Evolutionary conservation across 2,888 invertebrate species (phyloP).

Genomic region (Volucella bombylans): DNA sequence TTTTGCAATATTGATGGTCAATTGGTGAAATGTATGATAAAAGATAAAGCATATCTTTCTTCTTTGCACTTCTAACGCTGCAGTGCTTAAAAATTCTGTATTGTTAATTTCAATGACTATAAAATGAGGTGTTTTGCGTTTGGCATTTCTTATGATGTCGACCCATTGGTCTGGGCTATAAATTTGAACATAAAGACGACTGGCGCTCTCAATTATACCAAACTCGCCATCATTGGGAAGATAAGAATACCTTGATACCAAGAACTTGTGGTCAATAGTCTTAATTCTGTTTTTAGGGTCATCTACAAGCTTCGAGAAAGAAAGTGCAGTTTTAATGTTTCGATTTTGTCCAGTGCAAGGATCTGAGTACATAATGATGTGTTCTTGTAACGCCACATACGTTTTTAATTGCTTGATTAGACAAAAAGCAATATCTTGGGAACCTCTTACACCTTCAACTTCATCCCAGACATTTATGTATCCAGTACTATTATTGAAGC

Average conservation of each 20-base stretch:
- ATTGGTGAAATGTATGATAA: too few species aligned
- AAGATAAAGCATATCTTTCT: constrained; percentile 22
- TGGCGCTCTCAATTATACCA: constrained; percentile 2
- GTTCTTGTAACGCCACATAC: constrained; percentile 37
- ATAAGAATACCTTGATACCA: constrained; percentile 1
- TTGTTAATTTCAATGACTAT: background rate
- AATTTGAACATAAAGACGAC: background rate
- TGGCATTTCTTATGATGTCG: constrained; percentile 10
- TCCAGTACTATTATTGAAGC: constrained; percentile 74
- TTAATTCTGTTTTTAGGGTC: constrained; percentile 18
- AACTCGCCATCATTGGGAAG: too few species aligned
- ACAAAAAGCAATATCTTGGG: constrained; percentile 76
- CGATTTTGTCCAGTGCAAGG: too few species aligned
- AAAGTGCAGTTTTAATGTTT: background rate
- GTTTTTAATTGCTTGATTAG: constrained; percentile 43
- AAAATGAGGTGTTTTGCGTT: constrained; percentile 3
- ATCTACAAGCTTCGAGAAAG: constrained; percentile 2
- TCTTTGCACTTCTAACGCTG: constrained; percentile 13
- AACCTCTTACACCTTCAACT: constrained; percentile 76
- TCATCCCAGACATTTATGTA: too few species aligned
- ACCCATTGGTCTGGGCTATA: constrained; percentile 19
- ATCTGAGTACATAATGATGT: background rate
- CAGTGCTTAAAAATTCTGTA: constrained; percentile 7
- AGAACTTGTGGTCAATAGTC: constrained; percentile 21
- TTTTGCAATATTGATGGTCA: background rate